Conservation (phyloP, 2,888 invertebrate genomes). For the Harpagoxenus sublaevis region DNA sequence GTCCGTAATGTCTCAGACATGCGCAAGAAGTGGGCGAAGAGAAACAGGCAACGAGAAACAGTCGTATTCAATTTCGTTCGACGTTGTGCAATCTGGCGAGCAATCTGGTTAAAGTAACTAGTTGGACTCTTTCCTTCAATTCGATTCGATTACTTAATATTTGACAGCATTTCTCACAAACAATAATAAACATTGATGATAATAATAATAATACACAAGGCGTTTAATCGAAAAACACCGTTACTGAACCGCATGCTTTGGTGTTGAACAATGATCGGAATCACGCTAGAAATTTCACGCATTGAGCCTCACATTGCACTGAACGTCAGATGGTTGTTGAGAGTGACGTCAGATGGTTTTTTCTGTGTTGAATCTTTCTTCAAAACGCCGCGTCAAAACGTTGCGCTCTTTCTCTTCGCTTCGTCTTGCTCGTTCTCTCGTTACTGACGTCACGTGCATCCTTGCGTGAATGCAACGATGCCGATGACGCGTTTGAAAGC, state of each 20-base stretch:
- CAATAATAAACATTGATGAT: neutral
- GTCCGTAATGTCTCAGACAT: slow-evolving; percentile 57
- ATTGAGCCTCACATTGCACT: slow-evolving; percentile 61
- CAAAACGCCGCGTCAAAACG: slow-evolving; percentile 23
- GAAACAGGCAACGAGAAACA: slow-evolving; percentile 35
- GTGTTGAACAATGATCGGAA: neutral
- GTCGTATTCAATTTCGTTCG: slow-evolving; percentile 40
- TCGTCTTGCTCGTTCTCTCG: neutral
- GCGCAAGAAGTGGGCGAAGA: slow-evolving; percentile 52
- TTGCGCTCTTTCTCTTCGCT: neutral
- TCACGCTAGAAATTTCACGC: slow-evolving; percentile 77
- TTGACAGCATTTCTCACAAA: neutral
- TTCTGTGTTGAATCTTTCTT: slow-evolving; percentile 49
- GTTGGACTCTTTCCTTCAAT: neutral
- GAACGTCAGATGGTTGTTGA: no score
- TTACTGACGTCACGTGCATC: slow-evolving; percentile 15
- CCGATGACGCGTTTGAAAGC: slow-evolving; percentile 5
- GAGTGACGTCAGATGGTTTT: slow-evolving; percentile 71
- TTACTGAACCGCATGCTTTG: neutral
- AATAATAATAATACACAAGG: neutral
- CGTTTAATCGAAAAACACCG: neutral
- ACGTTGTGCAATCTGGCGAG: neutral
- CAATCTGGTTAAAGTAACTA: neutral
- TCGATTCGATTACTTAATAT: neutral
- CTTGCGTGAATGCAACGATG: neutral